phyloP scores from a whole-genome alignment of 2,797 vertebrate species.

The Eulemur rubriventer region DNA sequence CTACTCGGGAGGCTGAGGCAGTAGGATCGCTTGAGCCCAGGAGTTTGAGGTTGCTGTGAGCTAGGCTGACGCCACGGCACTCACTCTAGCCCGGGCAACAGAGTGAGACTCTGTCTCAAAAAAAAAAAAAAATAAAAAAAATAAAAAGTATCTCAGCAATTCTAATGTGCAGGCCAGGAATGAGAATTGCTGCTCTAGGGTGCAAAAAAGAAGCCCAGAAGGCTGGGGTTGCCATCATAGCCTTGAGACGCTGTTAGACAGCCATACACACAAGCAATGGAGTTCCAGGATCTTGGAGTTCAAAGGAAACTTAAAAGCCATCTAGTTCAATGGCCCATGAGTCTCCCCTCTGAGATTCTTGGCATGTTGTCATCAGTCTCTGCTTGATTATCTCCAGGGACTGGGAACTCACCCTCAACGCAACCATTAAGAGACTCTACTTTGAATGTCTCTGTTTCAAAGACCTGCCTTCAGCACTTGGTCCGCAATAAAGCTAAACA shows the following conservation, averaged over 20 bases:
- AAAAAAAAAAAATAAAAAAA: too few relatives aligned
- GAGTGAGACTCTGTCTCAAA: too few relatives aligned
- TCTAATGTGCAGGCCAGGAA: background rate
- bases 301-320: background rate
- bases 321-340: background rate
- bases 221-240: background rate
- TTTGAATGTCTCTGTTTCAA: background rate
- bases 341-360: background rate
- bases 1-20: too few relatives aligned
- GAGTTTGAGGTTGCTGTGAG: too few relatives aligned
- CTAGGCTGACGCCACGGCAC: too few relatives aligned
- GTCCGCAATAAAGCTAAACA: background rate
- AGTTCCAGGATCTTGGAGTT: background rate
- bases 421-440: background rate
- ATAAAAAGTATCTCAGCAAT: background rate
- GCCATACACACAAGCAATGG: too few relatives aligned
- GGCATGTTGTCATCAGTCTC: background rate
- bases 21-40: too few relatives aligned
- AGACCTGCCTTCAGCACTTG: background rate
- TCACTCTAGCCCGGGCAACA: too few relatives aligned
- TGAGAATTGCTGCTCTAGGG: background rate
- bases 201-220: background rate
- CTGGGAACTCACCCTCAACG: background rate
- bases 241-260: background rate
- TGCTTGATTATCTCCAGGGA: background rate